These are phyloP conservation scores for Malurus alboscapulatus DNA, from an alignment of 2,113 vertebrate species.

Conservation along the genomic window DNA sequence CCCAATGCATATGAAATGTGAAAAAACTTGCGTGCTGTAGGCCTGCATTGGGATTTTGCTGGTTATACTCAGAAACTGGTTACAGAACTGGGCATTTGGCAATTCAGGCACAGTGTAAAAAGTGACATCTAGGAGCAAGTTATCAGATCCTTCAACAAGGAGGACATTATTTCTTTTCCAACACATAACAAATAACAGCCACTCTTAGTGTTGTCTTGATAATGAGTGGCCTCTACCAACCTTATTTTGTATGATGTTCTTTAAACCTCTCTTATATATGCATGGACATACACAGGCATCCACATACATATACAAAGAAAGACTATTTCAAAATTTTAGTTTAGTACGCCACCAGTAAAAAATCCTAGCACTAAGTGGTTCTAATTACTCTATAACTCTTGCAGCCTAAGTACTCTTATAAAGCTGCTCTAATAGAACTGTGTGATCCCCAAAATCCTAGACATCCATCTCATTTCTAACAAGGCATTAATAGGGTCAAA, in stretches of 20 bases:
- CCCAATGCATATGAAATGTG: background rate
- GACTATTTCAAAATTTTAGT: background rate
- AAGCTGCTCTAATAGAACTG: background rate
- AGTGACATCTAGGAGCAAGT: accelerated
- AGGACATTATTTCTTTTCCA: background rate
- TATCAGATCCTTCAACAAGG: background rate
- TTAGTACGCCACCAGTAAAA: background rate
- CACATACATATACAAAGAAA: accelerated
- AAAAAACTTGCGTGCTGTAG: background rate
- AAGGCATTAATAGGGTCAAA: slow-evolving; percentile 5
- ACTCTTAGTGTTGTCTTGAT: background rate
- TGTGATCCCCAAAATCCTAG: background rate
- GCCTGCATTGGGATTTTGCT: background rate
- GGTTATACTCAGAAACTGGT: background rate
- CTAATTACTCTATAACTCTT: background rate
- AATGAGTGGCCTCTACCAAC: background rate
- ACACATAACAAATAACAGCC: background rate
- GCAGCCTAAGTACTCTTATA: background rate
- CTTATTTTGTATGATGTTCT: background rate
- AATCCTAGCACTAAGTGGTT: background rate
- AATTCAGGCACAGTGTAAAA: background rate
- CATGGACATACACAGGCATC: background rate
- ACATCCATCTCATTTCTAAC: background rate
- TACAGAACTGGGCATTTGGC: background rate
- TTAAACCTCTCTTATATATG: background rate